Evolutionary conservation across 2,113 vertebrate species (phyloP), one percentile per base, ranked within the genome.

Genomic region (Urocynchramus pylzowi): DNA sequence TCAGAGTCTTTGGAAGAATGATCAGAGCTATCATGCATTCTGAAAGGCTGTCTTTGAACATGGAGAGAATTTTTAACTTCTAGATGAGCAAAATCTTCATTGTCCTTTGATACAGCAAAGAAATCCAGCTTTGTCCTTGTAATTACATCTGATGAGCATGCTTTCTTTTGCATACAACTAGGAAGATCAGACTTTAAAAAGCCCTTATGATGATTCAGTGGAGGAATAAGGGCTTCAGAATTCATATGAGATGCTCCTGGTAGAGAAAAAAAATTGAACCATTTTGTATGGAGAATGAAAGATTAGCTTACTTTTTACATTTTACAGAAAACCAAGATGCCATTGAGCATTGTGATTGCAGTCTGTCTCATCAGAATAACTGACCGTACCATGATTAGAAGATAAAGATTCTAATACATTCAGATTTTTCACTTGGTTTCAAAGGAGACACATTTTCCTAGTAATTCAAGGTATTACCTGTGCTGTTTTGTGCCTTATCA

Each of bases 181-280:
- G 57, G 37, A 93, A 92, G 63, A 73, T 90, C 41, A 60, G 63
- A n/a, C 22, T 74, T 11, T 6, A 50, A 44, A 50, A 59, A 42
- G 1, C 9, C 3, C 17, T 52, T 87, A 20, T 6, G 65, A 59
- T 33, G 47, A 56, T 60, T 70, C 18, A 63, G 1, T 18, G 93
- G 53, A 94, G 77, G 75, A 89, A 90, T 63, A 60, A 56, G 11
- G 13, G 74, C 67, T 97, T 94, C 95, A 84, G 20, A 93, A 76
- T 87, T 89, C 33, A 35, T 68, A 68, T 28, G 60, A 82, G 64
- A 71, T 64, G 44, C 42, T 74, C 89, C 95, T 90, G 84, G 64
- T 57, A 57, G 52, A 91, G 84, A 97, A 97, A 98, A 97, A 98
- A 97, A 96, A 47, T 78, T 22, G 79, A 96, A 84, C 35, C 8